phyloP scores from a whole-genome alignment of 2,797 vertebrate species.

The Chanos chanos region DNA sequence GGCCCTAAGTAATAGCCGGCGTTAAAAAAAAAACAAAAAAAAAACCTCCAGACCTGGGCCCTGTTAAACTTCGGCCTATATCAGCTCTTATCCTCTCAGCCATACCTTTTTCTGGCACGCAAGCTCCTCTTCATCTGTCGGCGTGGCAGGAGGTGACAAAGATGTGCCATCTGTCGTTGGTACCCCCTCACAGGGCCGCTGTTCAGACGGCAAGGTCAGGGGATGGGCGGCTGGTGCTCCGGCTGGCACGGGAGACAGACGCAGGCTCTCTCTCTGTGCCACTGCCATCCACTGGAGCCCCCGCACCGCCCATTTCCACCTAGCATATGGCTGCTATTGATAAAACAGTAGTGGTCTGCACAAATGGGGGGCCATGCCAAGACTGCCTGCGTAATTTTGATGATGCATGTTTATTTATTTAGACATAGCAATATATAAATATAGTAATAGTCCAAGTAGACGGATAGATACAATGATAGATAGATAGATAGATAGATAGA shows the following conservation, averaged over 20 bases:
- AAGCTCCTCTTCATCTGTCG: conserved; percentile 63
- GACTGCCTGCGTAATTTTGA: conserved; percentile 14
- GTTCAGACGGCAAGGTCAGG: conserved; percentile 72
- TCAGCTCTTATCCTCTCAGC: conserved; percentile 23
- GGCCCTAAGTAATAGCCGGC: too few species aligned
- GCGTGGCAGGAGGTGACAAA: conserved; percentile 62
- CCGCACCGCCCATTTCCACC: conserved; percentile 46
- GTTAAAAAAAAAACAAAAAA: too few species aligned
- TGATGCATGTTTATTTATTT: conserved; percentile 13
- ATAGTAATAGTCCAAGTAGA: too few species aligned
- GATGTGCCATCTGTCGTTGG: conserved; percentile 70
- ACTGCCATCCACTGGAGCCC: conserved; percentile 30
- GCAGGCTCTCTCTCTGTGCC: conserved; percentile 17
- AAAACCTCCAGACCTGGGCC: not conserved
- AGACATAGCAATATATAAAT: too few species aligned
- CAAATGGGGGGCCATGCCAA: conserved; percentile 24
- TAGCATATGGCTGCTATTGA: conserved; percentile 63
- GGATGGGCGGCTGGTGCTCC: conserved; percentile 28
- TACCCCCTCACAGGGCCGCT: conserved; percentile 51
- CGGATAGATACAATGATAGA: too few species aligned
- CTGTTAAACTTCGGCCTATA: conserved; percentile 20
- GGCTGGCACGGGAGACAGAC: conserved; percentile 31
- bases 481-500: too few species aligned
- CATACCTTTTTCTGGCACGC: conserved; percentile 35
- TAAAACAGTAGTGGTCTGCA: conserved; percentile 45